Evolutionary conservation across 2,113 vertebrate genomes (phyloP).

Genomic region (Odontesthes bonariensis): DNA sequence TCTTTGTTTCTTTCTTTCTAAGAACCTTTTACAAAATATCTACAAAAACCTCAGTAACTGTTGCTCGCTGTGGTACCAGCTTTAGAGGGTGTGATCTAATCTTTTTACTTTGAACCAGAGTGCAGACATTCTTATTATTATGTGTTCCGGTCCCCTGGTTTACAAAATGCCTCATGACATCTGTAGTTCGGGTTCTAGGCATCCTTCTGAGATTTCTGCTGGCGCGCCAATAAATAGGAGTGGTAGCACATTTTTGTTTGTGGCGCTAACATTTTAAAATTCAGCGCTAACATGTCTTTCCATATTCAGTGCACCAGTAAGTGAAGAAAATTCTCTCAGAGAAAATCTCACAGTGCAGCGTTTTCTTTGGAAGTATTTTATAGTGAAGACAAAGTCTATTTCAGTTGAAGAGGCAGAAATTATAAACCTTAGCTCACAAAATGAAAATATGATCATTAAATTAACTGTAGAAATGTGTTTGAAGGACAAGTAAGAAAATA

Average conservation of each 20-base stretch:
- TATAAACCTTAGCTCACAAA: conserved; percentile 6
- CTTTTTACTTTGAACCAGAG: conserved; percentile 14
- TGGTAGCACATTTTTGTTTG: neutral
- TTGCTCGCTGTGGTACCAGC: neutral
- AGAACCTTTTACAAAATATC: too few relatives aligned
- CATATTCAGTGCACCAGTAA: conserved; percentile 5
- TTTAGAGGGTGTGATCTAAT: neutral
- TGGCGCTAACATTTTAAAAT: conserved; percentile 10
- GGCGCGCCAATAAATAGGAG: neutral
- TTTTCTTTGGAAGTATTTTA: conserved; percentile 16
- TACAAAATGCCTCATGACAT: neutral
- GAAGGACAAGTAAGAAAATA: conserved; percentile 2
- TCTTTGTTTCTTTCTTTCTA: too few relatives aligned
- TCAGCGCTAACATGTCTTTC: conserved; percentile 1
- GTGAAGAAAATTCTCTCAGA: neutral
- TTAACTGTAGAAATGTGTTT: conserved; percentile 1
- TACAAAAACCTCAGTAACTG: neutral
- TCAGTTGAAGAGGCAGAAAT: conserved; percentile 6
- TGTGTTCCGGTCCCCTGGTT: neutral
- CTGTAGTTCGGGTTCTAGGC: neutral
- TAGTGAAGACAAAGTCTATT: neutral
- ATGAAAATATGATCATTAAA: conserved; percentile 12
- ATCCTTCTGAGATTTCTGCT: neutral
- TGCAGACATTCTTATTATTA: conserved; percentile 5
- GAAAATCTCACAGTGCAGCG: neutral